These are phyloP conservation scores for Nothocercus julius DNA, from an alignment of 2,113 vertebrate species.

Conservation along the genomic window DNA sequence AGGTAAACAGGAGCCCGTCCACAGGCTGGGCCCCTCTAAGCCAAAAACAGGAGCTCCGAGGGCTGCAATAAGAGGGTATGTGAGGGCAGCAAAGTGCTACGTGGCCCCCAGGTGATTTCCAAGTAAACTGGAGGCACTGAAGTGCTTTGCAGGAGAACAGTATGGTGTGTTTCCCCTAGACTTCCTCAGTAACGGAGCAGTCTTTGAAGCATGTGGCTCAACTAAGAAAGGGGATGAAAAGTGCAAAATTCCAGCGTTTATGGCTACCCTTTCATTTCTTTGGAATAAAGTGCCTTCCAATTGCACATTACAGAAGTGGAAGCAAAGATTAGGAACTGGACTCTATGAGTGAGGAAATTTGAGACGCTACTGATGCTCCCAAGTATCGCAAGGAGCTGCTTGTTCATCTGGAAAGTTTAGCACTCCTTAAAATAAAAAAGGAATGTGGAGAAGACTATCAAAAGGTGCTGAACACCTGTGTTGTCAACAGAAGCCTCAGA, in stretches of 20 bases:
- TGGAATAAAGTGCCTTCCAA: not conserved
- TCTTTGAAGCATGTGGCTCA: not conserved
- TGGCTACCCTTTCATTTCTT: not conserved
- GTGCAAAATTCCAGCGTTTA: not conserved
- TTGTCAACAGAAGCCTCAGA: not conserved
- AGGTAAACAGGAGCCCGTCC: not conserved
- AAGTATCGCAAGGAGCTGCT: not conserved
- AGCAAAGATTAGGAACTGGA: not conserved
- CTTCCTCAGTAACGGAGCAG: not conserved
- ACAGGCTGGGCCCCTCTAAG: not conserved
- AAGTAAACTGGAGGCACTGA: not conserved
- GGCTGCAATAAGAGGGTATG: not conserved
- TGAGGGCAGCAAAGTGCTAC: not conserved
- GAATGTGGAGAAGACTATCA: not conserved
- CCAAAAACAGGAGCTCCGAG: not conserved
- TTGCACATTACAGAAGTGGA: fast-evolving
- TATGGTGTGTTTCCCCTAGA: not conserved
- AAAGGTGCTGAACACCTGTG: not conserved
- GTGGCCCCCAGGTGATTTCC: not conserved
- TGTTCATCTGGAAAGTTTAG: not conserved
- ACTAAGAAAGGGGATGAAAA: not conserved
- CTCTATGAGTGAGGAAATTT: not conserved
- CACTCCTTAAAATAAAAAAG: not conserved
- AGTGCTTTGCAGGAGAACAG: not conserved
- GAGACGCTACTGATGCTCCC: not conserved